These are phyloP conservation scores for Dinomys branickii DNA, from an alignment of 2,113 vertebrate species.

Conservation along the genomic window DNA sequence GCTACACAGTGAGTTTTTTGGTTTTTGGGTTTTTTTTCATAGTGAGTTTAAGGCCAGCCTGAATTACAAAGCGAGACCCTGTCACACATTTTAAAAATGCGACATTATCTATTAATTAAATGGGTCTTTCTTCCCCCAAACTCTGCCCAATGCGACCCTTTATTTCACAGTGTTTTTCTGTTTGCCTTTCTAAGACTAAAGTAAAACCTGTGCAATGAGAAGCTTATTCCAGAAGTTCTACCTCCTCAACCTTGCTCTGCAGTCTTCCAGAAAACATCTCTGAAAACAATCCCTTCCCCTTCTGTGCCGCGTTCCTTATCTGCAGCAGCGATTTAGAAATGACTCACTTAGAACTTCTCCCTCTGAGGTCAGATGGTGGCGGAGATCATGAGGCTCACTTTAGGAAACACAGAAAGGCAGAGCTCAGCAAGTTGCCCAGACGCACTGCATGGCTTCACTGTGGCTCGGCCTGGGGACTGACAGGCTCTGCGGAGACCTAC, in stretches of 20 bases:
- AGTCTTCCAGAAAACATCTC: background rate
- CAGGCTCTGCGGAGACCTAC: background rate
- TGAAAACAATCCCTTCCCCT: background rate
- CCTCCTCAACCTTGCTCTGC: background rate
- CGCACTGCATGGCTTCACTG: background rate
- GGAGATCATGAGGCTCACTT: background rate
- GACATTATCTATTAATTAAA: background rate
- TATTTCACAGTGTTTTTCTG: background rate
- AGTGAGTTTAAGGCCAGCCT: background rate
- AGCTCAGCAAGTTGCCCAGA: background rate
- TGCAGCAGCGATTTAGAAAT: background rate
- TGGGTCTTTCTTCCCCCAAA: background rate
- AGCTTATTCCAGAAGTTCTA: background rate
- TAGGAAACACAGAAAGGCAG: background rate
- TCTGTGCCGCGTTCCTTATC: constrained; percentile 61
- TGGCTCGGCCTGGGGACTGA: background rate
- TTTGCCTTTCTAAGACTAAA: background rate
- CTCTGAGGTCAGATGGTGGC: background rate
- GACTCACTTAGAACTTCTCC: constrained; percentile 60
- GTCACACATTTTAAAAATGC: background rate
- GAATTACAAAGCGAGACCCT: background rate
- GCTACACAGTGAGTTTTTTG: background rate
- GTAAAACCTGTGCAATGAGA: background rate
- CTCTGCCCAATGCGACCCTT: background rate
- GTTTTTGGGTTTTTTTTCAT: too few relatives aligned